Evolutionary conservation across 2,113 vertebrate genomes (phyloP).

Genomic region (Gadus macrocephalus): DNA sequence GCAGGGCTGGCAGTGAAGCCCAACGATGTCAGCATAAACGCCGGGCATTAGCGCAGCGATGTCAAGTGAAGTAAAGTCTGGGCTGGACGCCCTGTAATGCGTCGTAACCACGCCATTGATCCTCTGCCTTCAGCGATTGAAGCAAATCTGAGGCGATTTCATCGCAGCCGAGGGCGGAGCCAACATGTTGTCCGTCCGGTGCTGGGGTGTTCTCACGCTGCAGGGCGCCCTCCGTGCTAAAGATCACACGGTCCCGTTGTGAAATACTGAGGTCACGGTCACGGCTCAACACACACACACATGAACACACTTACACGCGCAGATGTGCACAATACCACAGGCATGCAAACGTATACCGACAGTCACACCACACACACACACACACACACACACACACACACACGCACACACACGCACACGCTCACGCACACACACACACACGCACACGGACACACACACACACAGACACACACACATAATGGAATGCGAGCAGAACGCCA

Average conservation of each 20-base stretch:
- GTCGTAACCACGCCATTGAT: constrained; percentile 20
- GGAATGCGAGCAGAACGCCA: neutral
- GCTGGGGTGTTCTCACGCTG: constrained; percentile 44
- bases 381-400: neutral
- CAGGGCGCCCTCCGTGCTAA: constrained; percentile 9
- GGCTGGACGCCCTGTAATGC: neutral
- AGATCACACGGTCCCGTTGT: constrained; percentile 37
- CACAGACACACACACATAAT: neutral
- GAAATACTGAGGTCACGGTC: constrained; percentile 37
- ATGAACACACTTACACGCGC: neutral
- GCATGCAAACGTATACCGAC: neutral
- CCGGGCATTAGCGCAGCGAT: neutral
- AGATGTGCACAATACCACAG: neutral
- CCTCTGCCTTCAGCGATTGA: constrained; percentile 8
- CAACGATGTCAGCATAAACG: constrained; percentile 22
- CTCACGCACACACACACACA: neutral
- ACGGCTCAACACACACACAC: constrained; percentile 20
- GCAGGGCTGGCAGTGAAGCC: constrained; percentile 2
- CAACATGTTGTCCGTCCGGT: constrained; percentile 6
- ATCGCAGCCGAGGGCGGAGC: constrained; percentile 23
- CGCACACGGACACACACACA: neutral
- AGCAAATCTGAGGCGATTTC: constrained; percentile 36
- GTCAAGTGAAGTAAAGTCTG: neutral
- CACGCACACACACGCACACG: neutral
- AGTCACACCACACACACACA: neutral